Base-by-base conservation (phyloP, 1,140 invertebrate species). In the Leptinotarsa texana region DNA sequence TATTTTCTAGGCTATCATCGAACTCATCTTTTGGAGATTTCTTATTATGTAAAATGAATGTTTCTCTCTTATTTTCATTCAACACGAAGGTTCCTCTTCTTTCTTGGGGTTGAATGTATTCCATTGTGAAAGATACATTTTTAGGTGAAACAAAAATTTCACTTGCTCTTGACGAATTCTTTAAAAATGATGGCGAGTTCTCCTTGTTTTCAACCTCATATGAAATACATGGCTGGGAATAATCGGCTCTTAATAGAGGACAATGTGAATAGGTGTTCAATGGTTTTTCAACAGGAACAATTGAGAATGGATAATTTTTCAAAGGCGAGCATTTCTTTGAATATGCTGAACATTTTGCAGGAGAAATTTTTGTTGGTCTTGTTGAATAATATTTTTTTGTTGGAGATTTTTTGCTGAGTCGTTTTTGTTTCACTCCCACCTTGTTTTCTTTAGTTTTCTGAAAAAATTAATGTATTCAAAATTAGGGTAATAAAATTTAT, bases 1-100 rank as follows among this genome's bases (percentile, higher is more conserved):
- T 42, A 17, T 22, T 73, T 78, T 78, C 77, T 66, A 80, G 72
- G 67, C 79, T 78, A 73, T 79, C 78, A 11, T 75, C 63, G 22
- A 75, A 77, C 33, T 75, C 24, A 57, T 42, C n/a, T 48, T 63
- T 61, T 5, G 47, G 22, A 21, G 6, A 15, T 17, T 57, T 57
- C n/a, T 69, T 18, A 18, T 62, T 51, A 22, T 13, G 4, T 1
- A 72, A 17, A 48, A 24, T 13, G 0, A 62, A 51, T 27, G 68
- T 62, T 49, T 75, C 74, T 61, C 22, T 5, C 15, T 57, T 57
- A 6, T 18, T 48, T 4, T 57, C 13, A 17, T 71, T 68, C 3
- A 77, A 24, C n/a, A 74, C 72, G 49, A 75, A 81, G 1, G 80
- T 78, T 21, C 63, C 74, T 47, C 78, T 73, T 22, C 76, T 61